phyloP scores from a whole-genome alignment of 2,113 vertebrate genomes.

The Oncorhynchus gorbuscha region DNA sequence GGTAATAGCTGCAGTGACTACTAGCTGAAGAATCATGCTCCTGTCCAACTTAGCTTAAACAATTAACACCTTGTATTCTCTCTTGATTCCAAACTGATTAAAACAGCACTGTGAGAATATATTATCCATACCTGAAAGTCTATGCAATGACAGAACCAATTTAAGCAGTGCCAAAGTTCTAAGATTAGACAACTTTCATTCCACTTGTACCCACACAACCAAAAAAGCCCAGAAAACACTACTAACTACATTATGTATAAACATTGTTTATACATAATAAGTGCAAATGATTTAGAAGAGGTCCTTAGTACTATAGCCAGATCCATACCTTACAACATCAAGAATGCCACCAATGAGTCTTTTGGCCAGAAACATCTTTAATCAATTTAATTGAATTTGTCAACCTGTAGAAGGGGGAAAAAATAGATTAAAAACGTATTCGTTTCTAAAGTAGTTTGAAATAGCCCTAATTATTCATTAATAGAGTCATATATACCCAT shows the following conservation, averaged over 20 bases:
- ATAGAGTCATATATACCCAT: neutral
- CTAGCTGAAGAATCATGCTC: too few species aligned
- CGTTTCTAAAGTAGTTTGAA: neutral
- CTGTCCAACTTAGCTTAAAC: too few species aligned
- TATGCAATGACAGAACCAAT: neutral
- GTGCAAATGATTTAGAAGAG: too few species aligned
- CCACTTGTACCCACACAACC: too few species aligned
- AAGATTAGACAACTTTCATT: too few species aligned
- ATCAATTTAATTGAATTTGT: neutral
- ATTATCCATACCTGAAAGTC: neutral
- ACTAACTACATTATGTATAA: neutral
- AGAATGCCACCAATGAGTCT: constrained; percentile 53
- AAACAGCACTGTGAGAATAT: too few species aligned
- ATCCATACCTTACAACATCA: constrained; percentile 51
- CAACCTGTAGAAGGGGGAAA: neutral
- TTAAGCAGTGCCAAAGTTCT: neutral
- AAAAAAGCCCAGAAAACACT: neutral
- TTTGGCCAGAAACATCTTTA: constrained; percentile 45
- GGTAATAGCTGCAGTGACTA: too few species aligned
- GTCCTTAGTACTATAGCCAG: neutral
- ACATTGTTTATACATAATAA: too few species aligned
- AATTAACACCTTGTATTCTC: too few species aligned
- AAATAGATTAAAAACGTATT: too few species aligned
- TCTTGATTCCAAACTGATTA: too few species aligned
- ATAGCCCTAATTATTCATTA: neutral